Conservation (phyloP, 2,113 vertebrate species). For the Plectropomus leopardus region DNA sequence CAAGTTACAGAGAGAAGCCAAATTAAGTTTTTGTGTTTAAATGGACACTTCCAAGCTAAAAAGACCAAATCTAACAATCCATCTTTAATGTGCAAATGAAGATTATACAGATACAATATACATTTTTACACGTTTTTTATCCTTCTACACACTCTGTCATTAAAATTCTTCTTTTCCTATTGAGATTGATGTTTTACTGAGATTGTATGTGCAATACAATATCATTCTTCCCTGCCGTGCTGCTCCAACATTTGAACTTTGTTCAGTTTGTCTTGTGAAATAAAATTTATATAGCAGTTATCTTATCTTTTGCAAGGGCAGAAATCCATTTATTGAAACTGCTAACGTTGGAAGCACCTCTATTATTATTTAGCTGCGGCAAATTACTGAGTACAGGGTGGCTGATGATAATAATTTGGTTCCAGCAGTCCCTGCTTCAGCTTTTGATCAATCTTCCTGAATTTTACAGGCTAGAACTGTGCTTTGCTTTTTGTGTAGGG, state of each 20-base stretch:
- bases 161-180: not conserved
- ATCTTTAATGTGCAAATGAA: not conserved
- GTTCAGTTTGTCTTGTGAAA: slow-evolving; percentile 16
- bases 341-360: not conserved
- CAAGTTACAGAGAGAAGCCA: slow-evolving; percentile 26
- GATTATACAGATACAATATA: not conserved
- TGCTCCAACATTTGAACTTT: not conserved
- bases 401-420: slow-evolving; percentile 38
- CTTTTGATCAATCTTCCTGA: slow-evolving; percentile 9
- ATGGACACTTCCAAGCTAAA: not conserved
- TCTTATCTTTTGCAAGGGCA: slow-evolving; percentile 7
- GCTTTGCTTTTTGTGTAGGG: not conserved
- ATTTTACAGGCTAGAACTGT: not conserved
- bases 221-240: not conserved
- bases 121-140: no score
- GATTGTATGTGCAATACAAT: not conserved
- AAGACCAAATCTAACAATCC: not conserved
- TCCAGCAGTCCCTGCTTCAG: not conserved
- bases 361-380: slow-evolving; percentile 26
- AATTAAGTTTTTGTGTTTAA: not conserved
- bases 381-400: slow-evolving; percentile 25
- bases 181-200: not conserved
- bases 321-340: slow-evolving; percentile 37
- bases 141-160: not conserved
- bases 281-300: not conserved